A percentile compares a stretch with the other conserved stretches of the same genome.
Evolutionary conservation across 2,113 vertebrate species (phyloP).

Genomic region (Caranx melampygus): DNA sequence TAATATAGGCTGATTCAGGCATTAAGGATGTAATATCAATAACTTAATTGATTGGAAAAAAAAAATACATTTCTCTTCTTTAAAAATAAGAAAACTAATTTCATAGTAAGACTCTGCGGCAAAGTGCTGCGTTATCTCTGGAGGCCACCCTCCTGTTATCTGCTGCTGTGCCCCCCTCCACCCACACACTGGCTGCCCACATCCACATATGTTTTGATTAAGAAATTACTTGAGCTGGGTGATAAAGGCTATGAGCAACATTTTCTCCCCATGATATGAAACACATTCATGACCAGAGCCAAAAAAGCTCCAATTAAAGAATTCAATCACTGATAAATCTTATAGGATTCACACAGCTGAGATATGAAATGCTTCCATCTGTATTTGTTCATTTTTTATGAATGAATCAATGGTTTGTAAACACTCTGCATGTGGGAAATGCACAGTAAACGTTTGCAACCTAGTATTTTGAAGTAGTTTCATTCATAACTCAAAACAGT

Average conservation of each 20-base stretch:
- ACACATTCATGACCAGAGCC: neutral
- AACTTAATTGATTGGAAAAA: too few relatives aligned
- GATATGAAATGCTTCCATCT: neutral
- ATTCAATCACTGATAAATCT: constrained; percentile 29
- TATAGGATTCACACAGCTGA: neutral
- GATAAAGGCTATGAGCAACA: neutral
- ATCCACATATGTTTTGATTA: constrained; percentile 12
- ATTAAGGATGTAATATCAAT: too few relatives aligned
- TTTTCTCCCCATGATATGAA: constrained; percentile 8
- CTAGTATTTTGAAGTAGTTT: neutral
- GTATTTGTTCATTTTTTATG: neutral
- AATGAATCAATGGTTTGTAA: neutral
- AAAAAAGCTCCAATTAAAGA: constrained; percentile 28
- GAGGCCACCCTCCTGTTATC: constrained; percentile 60
- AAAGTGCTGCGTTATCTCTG: constrained; percentile 41
- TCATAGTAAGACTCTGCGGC: neutral
- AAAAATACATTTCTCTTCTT: too few relatives aligned
- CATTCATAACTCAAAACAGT: neutral
- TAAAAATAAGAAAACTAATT: neutral
- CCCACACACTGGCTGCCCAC: constrained; percentile 20
- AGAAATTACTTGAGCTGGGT: neutral
- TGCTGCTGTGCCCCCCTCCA: constrained; percentile 37
- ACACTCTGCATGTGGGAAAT: neutral
- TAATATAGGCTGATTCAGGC: too few relatives aligned
- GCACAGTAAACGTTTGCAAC: neutral